These are phyloP conservation scores for Eurytoma californica DNA, from an alignment of 2,888 invertebrate species.

Conservation along the genomic window DNA sequence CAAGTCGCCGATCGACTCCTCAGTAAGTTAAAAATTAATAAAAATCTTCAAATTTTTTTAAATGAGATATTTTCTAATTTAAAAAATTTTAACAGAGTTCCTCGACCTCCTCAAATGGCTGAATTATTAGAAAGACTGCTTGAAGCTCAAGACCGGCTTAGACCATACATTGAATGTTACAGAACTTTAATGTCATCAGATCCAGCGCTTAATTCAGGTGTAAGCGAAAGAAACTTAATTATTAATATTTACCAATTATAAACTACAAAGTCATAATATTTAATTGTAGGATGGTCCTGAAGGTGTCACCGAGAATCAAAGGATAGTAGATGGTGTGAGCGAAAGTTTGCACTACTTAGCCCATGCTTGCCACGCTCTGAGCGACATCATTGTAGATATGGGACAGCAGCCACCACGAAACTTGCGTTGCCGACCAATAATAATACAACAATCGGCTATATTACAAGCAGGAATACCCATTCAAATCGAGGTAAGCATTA, in stretches of 20 bases:
- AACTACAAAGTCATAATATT: constrained; percentile 14
- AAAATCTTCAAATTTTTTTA: neutral
- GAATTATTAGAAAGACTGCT: constrained; percentile 77
- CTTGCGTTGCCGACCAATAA: constrained; percentile 83
- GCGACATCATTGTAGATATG: constrained; percentile 88
- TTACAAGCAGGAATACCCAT: constrained; percentile 82
- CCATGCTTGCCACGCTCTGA: constrained; percentile 92
- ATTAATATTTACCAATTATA: neutral
- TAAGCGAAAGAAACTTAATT: constrained; percentile 59
- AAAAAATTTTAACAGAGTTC: constrained; percentile 61
- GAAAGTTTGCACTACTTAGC: constrained; percentile 90
- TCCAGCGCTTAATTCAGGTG: constrained; percentile 76
- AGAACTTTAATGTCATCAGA: constrained; percentile 80
- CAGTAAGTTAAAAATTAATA: constrained; percentile 42
- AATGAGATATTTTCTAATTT: constrained; percentile 16
- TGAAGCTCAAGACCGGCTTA: constrained; percentile 78
- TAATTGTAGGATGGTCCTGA: constrained; percentile 68
- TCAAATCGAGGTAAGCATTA: constrained; percentile 77
- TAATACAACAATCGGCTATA: constrained; percentile 82
- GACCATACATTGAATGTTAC: constrained; percentile 82
- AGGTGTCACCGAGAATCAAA: constrained; percentile 78
- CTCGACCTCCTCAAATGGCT: constrained; percentile 77
- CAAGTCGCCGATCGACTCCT: constrained; percentile 28
- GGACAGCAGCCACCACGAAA: constrained; percentile 82
- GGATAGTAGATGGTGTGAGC: constrained; percentile 84